Evolutionary conservation across 2,113 vertebrate genomes (phyloP).

Genomic region (Carollia perspicillata): DNA sequence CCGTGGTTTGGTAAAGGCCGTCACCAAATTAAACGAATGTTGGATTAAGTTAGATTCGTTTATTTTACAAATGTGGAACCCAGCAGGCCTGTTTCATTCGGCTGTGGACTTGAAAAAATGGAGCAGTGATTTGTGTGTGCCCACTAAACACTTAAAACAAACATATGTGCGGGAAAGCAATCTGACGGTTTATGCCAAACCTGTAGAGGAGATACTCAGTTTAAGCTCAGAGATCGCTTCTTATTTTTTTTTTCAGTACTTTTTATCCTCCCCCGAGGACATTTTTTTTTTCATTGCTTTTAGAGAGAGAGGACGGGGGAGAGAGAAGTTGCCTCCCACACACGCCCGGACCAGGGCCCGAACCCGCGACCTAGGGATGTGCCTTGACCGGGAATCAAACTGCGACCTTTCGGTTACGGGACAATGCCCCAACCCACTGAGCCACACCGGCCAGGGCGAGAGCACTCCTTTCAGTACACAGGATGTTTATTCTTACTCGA

Average conservation of each 20-base stretch:
- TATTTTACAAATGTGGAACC: constrained; percentile 53
- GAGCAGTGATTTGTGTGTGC: constrained; percentile 64
- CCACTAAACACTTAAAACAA: constrained; percentile 63
- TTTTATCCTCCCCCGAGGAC: too few relatives aligned
- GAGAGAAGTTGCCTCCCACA: too few relatives aligned
- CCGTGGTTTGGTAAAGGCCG: constrained; percentile 75
- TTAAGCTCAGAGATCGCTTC: not conserved
- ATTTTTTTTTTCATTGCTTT: too few relatives aligned
- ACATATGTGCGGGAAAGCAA: constrained; percentile 36
- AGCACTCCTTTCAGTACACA: not conserved
- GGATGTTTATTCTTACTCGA: fast-evolving
- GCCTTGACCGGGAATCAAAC: too few relatives aligned
- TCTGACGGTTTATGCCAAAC: constrained; percentile 21
- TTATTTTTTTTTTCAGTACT: not conserved
- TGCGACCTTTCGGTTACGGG: too few relatives aligned
- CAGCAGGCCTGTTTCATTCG: constrained; percentile 55
- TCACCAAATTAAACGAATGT: constrained; percentile 76
- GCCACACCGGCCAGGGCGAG: too few relatives aligned
- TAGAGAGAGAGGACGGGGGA: too few relatives aligned
- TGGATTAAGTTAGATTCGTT: constrained; percentile 77
- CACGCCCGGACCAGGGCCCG: too few relatives aligned
- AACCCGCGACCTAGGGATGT: too few relatives aligned
- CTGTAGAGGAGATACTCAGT: not conserved
- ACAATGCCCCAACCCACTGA: too few relatives aligned
- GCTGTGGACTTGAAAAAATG: constrained; percentile 65